Evolutionary conservation across 2,113 vertebrate species (phyloP), one percentile per base, ranked within the genome.

Genomic region (Nannobrachium achirus): DNA sequence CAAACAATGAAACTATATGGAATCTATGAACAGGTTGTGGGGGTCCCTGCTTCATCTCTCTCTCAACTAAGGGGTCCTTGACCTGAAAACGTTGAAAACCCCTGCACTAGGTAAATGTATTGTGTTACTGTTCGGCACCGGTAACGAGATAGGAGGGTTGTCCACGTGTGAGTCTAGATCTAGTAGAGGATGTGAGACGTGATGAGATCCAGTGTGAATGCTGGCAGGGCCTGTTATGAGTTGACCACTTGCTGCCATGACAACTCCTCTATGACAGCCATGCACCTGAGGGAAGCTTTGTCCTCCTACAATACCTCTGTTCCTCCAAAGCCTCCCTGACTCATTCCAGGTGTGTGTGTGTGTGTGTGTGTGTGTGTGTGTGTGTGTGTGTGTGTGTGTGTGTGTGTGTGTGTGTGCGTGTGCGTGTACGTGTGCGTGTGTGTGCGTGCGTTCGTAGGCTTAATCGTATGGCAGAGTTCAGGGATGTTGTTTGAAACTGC

Each of bases 311-410:
- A 42, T 48, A 57, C 50, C 73, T 60, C 44, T 51, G 18, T 70
- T 81, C 71, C 77, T 75, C 62, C 64, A 39, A 66, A 51, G 64
- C 69, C 6, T 33, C 25, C 49, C 45, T 84, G 83, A 82, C 73
- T 86, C 81, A 86, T 69, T 75, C 14, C 83, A 91, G 76, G 81
- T 86, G 76, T 85, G 58, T 67, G 59, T 75, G 71, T 73, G 69
- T 59, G 56, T 59, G 49, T 68, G 75, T 39, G 14, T 13, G 10
- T 69, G 63, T 66, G 66, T 1, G 2, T 19, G 16, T 16, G 49
- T 51, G 50, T 18, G 50, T 53, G 8, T 1, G 15, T 49, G 25
- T n/a, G 46, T 49, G 46, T 1, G 46, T 13, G 46, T 5, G 15
- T 53, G 50, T 18, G n/a, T 51, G 50, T 18, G 50, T 51, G 50